A percentile compares a stretch with the other conserved stretches of the same genome.
Evolutionary conservation across 2,888 invertebrate species (phyloP).

Genomic region (Ochropleura plecta): DNA sequence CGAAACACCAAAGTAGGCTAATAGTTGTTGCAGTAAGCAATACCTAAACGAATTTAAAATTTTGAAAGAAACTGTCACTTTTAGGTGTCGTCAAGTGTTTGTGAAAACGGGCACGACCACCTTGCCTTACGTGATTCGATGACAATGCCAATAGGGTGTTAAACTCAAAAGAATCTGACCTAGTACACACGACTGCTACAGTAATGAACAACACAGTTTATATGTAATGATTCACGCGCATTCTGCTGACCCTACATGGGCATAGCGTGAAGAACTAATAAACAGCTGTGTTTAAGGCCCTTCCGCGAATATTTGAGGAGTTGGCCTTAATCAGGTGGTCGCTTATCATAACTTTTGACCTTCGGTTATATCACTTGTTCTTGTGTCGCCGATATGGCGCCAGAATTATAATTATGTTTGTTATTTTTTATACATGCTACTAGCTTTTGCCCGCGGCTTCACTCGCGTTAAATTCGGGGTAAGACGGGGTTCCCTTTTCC

Average conservation of each 20-base stretch:
- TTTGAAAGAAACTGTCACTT: background rate
- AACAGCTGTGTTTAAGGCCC: constrained; percentile 34
- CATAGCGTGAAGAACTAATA: constrained; percentile 51
- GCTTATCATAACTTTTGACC: constrained; percentile 39
- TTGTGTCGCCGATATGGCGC: constrained; percentile 14
- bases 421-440: background rate
- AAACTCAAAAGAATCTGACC: constrained; percentile 38
- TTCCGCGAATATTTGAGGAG: constrained; percentile 40
- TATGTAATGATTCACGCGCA: constrained; percentile 44
- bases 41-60: too few relatives aligned
- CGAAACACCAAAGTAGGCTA: too few relatives aligned
- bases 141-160: constrained; percentile 9
- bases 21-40: too few relatives aligned
- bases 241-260: constrained; percentile 16
- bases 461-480: too few relatives aligned
- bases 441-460: too few relatives aligned
- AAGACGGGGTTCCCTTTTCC: too few relatives aligned
- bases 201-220: constrained; percentile 41
- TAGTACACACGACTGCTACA: constrained; percentile 21
- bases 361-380: background rate
- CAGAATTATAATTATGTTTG: background rate
- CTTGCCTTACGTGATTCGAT: background rate
- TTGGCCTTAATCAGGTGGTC: constrained; percentile 41
- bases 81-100: background rate
- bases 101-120: background rate